phyloP scores from a whole-genome alignment of 2,888 invertebrate genomes.

The Zaprionus bogoriensis region DNA sequence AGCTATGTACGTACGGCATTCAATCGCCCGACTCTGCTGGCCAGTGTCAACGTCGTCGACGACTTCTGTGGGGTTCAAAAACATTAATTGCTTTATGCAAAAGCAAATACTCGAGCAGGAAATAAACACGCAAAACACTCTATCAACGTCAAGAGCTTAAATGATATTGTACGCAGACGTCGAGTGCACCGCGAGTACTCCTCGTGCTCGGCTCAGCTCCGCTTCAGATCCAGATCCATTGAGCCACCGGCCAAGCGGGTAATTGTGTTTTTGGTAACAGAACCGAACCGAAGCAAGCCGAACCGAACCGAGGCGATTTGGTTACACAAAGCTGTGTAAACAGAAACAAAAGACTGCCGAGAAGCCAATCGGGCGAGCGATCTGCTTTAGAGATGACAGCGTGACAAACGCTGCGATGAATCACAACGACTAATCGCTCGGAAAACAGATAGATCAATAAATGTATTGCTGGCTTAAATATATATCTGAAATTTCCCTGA shows the following conservation, averaged over 20 bases:
- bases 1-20: too few species aligned
- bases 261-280: constrained; percentile 47
- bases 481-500: too few species aligned
- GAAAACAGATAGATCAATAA: too few species aligned
- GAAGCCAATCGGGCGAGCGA: constrained; percentile 6
- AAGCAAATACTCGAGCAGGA: constrained; percentile 48
- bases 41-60: constrained; percentile 30
- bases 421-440: too few species aligned
- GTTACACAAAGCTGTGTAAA: constrained; percentile 46
- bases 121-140: constrained; percentile 55
- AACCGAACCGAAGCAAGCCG: too few species aligned
- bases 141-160: constrained; percentile 67
- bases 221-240: constrained; percentile 23
- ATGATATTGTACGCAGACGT: constrained; percentile 35
- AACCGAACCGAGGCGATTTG: constrained; percentile 39
- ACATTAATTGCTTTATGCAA: constrained; percentile 53
- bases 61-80: constrained; percentile 27
- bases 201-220: background rate
- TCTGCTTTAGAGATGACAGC: constrained; percentile 30
- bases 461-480: too few species aligned
- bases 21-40: background rate
- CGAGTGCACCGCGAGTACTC: constrained; percentile 13
- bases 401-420: constrained; percentile 4
- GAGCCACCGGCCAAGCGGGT: constrained; percentile 42
- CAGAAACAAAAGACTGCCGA: constrained; percentile 14